phyloP scores from a whole-genome alignment of 2,113 vertebrate species.

The Bucco capensis region DNA sequence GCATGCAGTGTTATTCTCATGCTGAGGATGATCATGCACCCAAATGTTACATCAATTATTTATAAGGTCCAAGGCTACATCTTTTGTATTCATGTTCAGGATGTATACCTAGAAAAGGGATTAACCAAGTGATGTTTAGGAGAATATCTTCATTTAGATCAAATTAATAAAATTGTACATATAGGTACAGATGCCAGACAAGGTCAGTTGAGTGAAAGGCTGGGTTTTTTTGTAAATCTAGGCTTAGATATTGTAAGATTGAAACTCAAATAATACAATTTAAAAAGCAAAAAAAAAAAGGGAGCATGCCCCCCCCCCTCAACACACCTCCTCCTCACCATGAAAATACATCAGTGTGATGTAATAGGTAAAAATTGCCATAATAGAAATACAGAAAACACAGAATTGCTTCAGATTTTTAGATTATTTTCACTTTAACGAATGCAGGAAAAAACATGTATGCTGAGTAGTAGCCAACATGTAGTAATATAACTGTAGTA shows the following conservation, averaged over 20 bases:
- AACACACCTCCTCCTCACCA: no score
- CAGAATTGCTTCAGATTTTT: not conserved
- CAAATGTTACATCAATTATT: not conserved
- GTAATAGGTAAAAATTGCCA: not conserved
- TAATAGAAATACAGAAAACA: not conserved
- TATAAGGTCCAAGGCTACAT: not conserved
- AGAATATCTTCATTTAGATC: not conserved
- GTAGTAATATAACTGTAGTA: not conserved
- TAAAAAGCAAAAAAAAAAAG: rapidly evolving
- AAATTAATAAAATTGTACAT: not conserved
- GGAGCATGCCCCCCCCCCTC: no score
- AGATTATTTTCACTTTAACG: not conserved
- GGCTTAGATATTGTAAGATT: not conserved
- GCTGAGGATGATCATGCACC: not conserved
- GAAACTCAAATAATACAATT: not conserved
- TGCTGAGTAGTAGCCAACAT: not conserved
- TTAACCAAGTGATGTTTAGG: not conserved
- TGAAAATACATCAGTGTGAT: not conserved
- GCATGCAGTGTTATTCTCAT: not conserved
- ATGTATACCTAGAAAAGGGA: not conserved
- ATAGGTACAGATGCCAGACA: not conserved
- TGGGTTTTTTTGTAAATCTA: not conserved
- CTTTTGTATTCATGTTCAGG: not conserved
- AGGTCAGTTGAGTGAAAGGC: not conserved
- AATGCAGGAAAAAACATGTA: not conserved